Conservation (phyloP, 2,888 invertebrate species). For the Listrodromus nycthemerus region DNA sequence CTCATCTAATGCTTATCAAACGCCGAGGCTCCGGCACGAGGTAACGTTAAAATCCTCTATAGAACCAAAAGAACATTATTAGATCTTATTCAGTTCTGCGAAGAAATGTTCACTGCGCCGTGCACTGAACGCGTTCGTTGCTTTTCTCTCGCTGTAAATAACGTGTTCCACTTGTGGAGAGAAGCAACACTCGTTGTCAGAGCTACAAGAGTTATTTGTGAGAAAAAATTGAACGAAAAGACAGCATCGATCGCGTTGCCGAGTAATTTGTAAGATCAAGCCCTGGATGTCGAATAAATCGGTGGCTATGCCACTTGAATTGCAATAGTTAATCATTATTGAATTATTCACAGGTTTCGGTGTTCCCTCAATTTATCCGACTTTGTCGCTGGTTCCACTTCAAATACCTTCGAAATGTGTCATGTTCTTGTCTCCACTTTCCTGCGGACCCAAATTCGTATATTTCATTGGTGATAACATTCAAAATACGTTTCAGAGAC, state of each 20-base stretch:
- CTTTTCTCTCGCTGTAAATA: conserved; percentile 50
- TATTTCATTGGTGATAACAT: not conserved
- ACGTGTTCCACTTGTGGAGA: conserved; percentile 22
- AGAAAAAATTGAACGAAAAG: conserved; percentile 13
- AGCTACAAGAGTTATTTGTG: conserved; percentile 17
- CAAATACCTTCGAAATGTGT: too few relatives aligned
- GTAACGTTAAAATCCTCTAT: not conserved
- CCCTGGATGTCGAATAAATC: conserved; percentile 58
- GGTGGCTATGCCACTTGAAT: conserved; percentile 60
- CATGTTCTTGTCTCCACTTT: too few relatives aligned
- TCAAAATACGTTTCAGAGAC: not conserved
- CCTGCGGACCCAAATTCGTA: too few relatives aligned
- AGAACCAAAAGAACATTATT: conserved; percentile 8
- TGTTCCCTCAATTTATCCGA: not conserved
- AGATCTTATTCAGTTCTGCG: not conserved
- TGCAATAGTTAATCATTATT: conserved; percentile 25
- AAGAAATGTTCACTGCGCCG: conserved; percentile 1
- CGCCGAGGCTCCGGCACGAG: conserved; percentile 13
- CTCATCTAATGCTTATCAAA: not conserved
- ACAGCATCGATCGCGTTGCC: conserved; percentile 44
- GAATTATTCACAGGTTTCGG: conserved; percentile 14
- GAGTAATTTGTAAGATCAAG: conserved; percentile 53
- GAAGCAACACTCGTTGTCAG: conserved; percentile 6
- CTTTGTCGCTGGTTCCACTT: not conserved
- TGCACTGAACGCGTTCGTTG: conserved; percentile 24